phyloP scores from a whole-genome alignment of 2,888 invertebrate genomes.

The Lacanobia oleracea region DNA sequence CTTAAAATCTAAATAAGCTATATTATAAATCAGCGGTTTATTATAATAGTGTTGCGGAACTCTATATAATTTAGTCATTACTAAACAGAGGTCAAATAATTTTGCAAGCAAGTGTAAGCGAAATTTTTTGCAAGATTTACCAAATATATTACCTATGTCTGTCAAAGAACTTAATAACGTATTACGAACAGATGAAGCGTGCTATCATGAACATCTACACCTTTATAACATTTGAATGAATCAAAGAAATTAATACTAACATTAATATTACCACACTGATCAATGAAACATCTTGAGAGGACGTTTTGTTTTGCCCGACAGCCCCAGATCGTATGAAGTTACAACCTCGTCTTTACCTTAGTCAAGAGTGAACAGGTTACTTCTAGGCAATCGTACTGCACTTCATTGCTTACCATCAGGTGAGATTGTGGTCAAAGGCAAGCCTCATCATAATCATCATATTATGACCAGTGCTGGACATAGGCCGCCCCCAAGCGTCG shows the following conservation, averaged over 20 bases:
- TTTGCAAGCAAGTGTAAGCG: slow-evolving; percentile 51
- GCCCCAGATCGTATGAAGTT: no score
- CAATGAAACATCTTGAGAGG: slow-evolving; percentile 25
- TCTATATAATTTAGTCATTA: not conserved
- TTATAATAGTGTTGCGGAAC: not conserved
- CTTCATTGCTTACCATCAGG: no score
- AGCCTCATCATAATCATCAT: no score
- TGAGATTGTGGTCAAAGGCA: no score
- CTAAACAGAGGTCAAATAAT: not conserved
- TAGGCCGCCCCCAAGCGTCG: no score
- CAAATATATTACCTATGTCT: slow-evolving; percentile 40
- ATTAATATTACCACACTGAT: slow-evolving; percentile 14
- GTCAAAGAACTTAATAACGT: slow-evolving; percentile 37
- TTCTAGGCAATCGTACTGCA: no score
- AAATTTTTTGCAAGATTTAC: slow-evolving; percentile 49
- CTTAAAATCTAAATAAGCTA: no score
- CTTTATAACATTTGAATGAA: slow-evolving; percentile 34
- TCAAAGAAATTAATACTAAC: slow-evolving; percentile 12
- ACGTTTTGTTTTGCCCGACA: not conserved
- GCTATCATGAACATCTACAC: slow-evolving; percentile 49
- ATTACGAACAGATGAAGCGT: slow-evolving; percentile 58
- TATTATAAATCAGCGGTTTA: no score
- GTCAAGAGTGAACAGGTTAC: no score
- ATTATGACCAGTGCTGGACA: no score
- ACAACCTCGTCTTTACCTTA: no score